Evolutionary conservation across 2,113 vertebrate species (phyloP), one percentile per base, ranked within the genome.

Genomic region (Proterorhinus semilunaris): DNA sequence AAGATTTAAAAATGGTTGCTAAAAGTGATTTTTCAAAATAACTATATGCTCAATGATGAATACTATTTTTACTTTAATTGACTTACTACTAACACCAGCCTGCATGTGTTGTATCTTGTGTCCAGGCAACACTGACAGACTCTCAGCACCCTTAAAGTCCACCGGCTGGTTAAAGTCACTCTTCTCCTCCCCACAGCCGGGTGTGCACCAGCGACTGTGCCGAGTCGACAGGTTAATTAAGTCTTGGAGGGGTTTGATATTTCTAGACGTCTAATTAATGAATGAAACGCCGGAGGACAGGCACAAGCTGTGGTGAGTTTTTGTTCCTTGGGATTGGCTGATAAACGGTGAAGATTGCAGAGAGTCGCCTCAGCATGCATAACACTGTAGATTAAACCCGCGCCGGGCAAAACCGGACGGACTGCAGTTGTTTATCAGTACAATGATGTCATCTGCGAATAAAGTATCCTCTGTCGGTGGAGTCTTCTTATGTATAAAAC

Each of bases 251-350:
- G 87, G 76, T 90, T 90, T 88, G 91, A 82, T 92, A 93, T 93
- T 92, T 93, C 92, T 92, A 91, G 91, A 89, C 73, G 55, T 91
- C 87, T 92, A 91, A 92, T 92, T 93, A 93, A 90, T 86, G 82
- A 87, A 88, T 6, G 16, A 71, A 88, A 81, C 59, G 78, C 89
- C 73, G 61, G 84, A 87, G 87, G 91, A 90, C 74, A 75, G 84
- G 76, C 72, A 8, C 86, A 91, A 86, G 88, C 88, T 89, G 89
- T 87, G 88, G 78, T 64, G 82, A 88, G 82, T 85, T 91, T 86
- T 86, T 73, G 83, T 89, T 89, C 75, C 89, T 90, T 88, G 89
- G 81, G 85, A 83, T 85, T 79, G 53, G 52, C 80, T 91, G 88
- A 90, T 90, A 83, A 87, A 90, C 72, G 49, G 65, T 43, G 69